Evolutionary conservation across 2,113 vertebrate genomes (phyloP).

Genomic region (Varanus komodoensis): DNA sequence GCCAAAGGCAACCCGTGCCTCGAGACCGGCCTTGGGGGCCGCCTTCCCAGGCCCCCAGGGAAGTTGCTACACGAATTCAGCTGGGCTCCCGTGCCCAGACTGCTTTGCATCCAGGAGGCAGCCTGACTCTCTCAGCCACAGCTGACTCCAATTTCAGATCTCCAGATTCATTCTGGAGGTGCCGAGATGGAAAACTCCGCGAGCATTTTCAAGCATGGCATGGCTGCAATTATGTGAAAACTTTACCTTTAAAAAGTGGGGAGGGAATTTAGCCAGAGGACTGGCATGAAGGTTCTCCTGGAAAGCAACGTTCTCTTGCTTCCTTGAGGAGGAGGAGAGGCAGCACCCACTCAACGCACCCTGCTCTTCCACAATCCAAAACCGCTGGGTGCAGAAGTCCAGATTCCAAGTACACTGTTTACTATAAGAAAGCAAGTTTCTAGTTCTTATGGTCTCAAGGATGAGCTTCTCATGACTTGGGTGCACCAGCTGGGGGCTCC

Average conservation of each 20-base stretch:
- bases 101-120: conserved; percentile 35
- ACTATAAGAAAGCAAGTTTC: neutral
- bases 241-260: neutral
- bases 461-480: neutral
- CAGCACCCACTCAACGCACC: neutral
- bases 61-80: conserved; percentile 55
- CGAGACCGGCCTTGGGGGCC: conserved; percentile 1
- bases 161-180: neutral
- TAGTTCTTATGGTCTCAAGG: neutral
- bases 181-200: conserved; percentile 1
- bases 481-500: neutral
- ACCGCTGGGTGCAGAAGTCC: neutral
- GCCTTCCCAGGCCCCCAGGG: conserved; percentile 45
- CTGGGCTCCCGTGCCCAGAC: conserved; percentile 53
- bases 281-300: conserved; percentile 4
- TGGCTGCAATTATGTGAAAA: conserved; percentile 34
- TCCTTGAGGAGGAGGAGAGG: conserved; percentile 46
- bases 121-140: conserved; percentile 33
- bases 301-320: neutral
- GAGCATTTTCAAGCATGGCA: conserved; percentile 36
- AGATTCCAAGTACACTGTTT: neutral
- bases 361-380: neutral
- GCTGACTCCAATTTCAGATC: conserved; percentile 47
- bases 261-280: conserved; percentile 5
- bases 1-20: neutral